Percentiles rank a stretch among this genome's conserved stretches.
Conservation (phyloP, 2,797 vertebrate genomes). For the Clangula hyemalis region DNA sequence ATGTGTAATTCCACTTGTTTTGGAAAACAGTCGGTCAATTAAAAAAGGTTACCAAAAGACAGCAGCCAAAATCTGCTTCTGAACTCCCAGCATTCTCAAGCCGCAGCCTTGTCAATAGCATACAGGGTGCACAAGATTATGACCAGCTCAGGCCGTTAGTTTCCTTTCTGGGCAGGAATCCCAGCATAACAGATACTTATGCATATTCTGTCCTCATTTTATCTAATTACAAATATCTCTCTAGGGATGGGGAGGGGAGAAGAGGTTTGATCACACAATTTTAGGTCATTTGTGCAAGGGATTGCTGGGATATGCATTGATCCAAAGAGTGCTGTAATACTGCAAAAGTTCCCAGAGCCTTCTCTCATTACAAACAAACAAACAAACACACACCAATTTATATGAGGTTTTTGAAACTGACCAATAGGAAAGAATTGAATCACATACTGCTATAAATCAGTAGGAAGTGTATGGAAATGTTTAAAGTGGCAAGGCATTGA, state of each 20-base stretch:
- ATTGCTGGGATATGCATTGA: conserved; percentile 59
- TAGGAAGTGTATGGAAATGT: conserved; percentile 8
- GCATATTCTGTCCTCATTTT: conserved; percentile 80
- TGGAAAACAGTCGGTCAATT: conserved; percentile 41
- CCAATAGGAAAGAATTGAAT: conserved; percentile 11
- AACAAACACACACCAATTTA: neutral
- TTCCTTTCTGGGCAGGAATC: conserved; percentile 80
- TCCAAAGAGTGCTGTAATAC: conserved; percentile 44
- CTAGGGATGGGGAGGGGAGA: conserved; percentile 66
- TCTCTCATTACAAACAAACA: neutral
- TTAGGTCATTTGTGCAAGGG: conserved; percentile 75
- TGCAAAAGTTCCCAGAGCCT: conserved; percentile 54
- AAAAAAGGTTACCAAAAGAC: conserved; percentile 43
- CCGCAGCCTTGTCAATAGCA: conserved; percentile 53
- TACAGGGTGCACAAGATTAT: conserved; percentile 65
- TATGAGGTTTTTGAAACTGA: neutral
- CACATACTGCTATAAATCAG: conserved; percentile 20
- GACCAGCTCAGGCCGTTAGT: conserved; percentile 59
- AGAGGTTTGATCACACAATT: conserved; percentile 73
- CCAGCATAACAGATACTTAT: conserved; percentile 80
- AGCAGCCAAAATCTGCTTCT: conserved; percentile 33
- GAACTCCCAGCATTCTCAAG: neutral
- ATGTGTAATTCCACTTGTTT: conserved; percentile 27
- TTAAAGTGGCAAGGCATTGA: conserved; percentile 9
- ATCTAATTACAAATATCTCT: conserved; percentile 78